Base-by-base conservation (phyloP, 2,888 invertebrate species). In the Autographa pulchrina region DNA sequence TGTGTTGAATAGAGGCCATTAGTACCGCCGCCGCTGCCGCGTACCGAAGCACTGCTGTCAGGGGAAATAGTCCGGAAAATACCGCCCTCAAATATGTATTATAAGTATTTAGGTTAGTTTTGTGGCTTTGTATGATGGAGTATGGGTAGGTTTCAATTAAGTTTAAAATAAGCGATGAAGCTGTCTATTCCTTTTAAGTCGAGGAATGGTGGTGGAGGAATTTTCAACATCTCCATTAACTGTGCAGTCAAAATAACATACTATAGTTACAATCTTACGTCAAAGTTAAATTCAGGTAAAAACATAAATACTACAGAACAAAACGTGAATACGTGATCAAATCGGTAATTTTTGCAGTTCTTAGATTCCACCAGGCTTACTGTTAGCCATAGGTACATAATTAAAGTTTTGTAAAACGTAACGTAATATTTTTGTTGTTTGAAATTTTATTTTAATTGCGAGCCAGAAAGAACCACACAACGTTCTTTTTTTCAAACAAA, bases 1-100 rank as follows among this genome's bases (percentile, higher is more conserved):
- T 83, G 78, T 79, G 66, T 62, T 89, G 91, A 91, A 91, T 90
- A 84, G 90, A 84, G 83, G 82, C 90, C 89, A 90, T 91, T 91
- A 91, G 85, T 75, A 64, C 43, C 74, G 72, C 62, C 84, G 54
- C 78, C 78, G 71, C 74, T 71, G 72, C 77, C 75, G 74, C 61
- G 75, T 78, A 82, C 81, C 78, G 75, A 61, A 71, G 66, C 74
- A 71, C 62, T 65, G 65, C 70, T 62, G 58, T 69, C 71, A 73
- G 54, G 83, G 77, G 84, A 86, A 85, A 84, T 84, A 74, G 73
- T 77, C 73, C 80, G 78, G 79, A 80, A 86, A 80, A 84, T 74
- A 70, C 69, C 72, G 64, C 71, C 68, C 74, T 77, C 62, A 73
- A 72, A 77, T 77, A 70, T 80, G 75, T 72, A 75, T 74, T 65